Evolutionary conservation across 2,113 vertebrate genomes (phyloP), one percentile per base, ranked within the genome.

Genomic region (Larimichthys crocea): DNA sequence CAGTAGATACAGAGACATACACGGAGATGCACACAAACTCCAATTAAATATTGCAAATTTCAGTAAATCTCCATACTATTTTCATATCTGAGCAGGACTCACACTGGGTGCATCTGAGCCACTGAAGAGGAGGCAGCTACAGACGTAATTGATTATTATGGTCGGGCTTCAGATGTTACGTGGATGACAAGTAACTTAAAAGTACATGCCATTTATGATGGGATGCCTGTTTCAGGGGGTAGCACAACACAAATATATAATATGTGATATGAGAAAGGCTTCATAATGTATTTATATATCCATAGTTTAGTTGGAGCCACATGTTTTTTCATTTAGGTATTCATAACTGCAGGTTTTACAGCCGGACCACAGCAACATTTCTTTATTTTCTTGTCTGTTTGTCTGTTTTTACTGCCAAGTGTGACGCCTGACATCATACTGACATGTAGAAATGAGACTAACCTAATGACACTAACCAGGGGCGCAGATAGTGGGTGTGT

Each of bases 1-100:
- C 92, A 90, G 90, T 91, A 91, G 91, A 94, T 85, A 84, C 88
- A 86, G 86, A 92, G 77, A 85, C 85, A 76, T 90, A 92, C 92
- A 94, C 91, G 92, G 80, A 91, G 90, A 90, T 75, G 79, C 92
- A 91, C 89, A 92, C 91, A 91, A 94, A 93, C 91, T 93, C 93
- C 92, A 95, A 95, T 95, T 94, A 95, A 93, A 92, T 90, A 89
- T 88, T 89, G 87, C 88, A 87, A 82, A 92, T 93, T 92, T 86
- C 83, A 82, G 83, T 87, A 91, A 91, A 94, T 90, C 91, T 91
- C 92, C 89, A 87, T 89, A 84, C 40, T 84, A 86, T 93, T 89
- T 93, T 89, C 85, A 89, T 89, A 86, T 91, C 86, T 92, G 88
- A 93, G 89, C 84, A 91, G 78, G 87, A 69, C 71, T 91, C 92